A percentile compares a stretch with the other conserved stretches of the same genome.
These are phyloP conservation scores for Chromis chromis DNA, from an alignment of 2,797 vertebrate genomes.

Conservation along the genomic window DNA sequence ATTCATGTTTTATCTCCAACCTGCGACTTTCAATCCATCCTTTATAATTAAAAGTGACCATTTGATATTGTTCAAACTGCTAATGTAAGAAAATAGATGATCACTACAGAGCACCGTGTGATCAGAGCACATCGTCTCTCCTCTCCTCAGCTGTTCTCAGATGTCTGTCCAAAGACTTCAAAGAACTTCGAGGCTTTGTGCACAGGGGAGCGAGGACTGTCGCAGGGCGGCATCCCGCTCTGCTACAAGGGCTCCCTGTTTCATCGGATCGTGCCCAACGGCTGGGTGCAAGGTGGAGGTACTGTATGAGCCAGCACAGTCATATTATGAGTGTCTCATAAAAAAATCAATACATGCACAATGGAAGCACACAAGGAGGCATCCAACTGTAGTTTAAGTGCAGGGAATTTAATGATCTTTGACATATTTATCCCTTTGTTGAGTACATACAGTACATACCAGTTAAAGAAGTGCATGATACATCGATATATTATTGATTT, in stretches of 20 bases:
- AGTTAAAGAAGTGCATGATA: not conserved
- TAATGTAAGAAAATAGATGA: not conserved
- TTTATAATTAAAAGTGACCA: not conserved
- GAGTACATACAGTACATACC: not conserved
- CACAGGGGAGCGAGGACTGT: slow-evolving; percentile 81
- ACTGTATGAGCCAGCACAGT: slow-evolving; percentile 2
- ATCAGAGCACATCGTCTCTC: slow-evolving; percentile 5
- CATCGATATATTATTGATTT: not conserved
- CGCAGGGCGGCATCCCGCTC: slow-evolving; percentile 76
- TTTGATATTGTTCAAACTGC: not conserved
- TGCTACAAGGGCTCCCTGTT: slow-evolving; percentile 89
- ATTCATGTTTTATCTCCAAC: not conserved
- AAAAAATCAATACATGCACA: not conserved
- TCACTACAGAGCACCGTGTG: not conserved
- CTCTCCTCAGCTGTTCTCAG: slow-evolving; percentile 88
- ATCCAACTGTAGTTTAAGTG: no score
- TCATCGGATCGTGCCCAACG: slow-evolving; percentile 89
- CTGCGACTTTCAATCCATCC: not conserved
- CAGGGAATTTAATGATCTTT: not conserved
- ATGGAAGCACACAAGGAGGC: slow-evolving; percentile 1
- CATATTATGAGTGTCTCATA: not conserved
- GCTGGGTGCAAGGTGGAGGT: slow-evolving; percentile 96
- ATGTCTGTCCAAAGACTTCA: slow-evolving; percentile 90
- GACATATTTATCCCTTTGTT: not conserved
- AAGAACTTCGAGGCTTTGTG: slow-evolving; percentile 90